Evolutionary conservation across 2,797 vertebrate genomes (phyloP), one percentile per base, ranked within the genome.

Genomic region (Melanotaenia parkinsoni): DNA sequence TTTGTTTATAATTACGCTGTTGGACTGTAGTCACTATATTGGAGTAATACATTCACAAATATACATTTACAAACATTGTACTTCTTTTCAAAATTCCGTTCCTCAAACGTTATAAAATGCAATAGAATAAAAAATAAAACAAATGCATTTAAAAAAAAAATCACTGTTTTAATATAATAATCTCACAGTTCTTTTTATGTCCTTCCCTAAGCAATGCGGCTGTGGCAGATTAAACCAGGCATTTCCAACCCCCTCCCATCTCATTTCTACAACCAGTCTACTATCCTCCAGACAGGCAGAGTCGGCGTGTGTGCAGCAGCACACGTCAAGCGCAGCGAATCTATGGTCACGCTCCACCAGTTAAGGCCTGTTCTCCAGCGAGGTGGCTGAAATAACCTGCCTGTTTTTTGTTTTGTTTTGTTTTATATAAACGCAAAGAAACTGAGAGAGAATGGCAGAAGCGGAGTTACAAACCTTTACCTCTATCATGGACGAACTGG

Each of bases 401-500:
- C 33, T 12, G 2, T 30, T 37, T 5, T 74, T 58, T 45, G n/a
- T 35, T 8, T 70, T 57, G 33, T 24, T 33, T 20, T 47, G 0
- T 12, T 32, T 5, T 69, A 45, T 1, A 40, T 26, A 40, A 38
- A 24, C 51, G 33, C 64, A 12, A 28, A 47, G 51, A 24, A 38
- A 63, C 53, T 61, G n/a, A 51, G 60, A 37, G 58, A 70, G 59
- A 58, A 98, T 98, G 97, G 96, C 97, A 78, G 96, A 97, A 76
- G 94, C 95, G 65, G 97, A 97, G 38, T 86, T 98, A 80, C 95
- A 97, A 91, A 96, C 95, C 66, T 97, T 98, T 83, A 96, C 96
- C 58, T 97, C 97, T 50, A 96, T 98, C 88, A 98, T 98, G 97
- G 97, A 99, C 80, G 96, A 96, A 3, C 91, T 98, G 91, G 96